Conservation (phyloP, 1,140 invertebrate genomes). For the Coenobita brevimanus region DNA sequence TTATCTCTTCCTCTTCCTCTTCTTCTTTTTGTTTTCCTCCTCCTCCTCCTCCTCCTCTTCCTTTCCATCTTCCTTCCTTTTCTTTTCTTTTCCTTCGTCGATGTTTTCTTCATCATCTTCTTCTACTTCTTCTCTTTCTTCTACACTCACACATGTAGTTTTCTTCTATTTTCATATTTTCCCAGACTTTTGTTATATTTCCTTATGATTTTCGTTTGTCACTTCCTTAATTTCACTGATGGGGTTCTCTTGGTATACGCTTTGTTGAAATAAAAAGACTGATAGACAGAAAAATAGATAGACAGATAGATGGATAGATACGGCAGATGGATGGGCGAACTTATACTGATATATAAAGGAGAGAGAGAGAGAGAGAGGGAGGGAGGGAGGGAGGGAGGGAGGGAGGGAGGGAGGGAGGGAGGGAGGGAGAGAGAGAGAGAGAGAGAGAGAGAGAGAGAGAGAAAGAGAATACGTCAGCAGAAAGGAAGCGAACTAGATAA, state of each 20-base stretch:
- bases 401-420: neutral
- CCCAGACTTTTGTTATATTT: too few relatives aligned
- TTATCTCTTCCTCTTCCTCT: too few relatives aligned
- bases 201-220: too few relatives aligned
- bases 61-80: neutral
- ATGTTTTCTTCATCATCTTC: neutral
- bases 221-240: too few relatives aligned
- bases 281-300: too few relatives aligned
- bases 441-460: constrained; percentile 14
- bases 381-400: neutral
- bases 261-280: neutral
- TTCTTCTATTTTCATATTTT: too few relatives aligned
- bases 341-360: neutral
- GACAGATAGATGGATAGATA: too few relatives aligned
- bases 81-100: neutral
- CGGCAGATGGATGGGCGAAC: neutral
- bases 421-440: constrained; percentile 1
- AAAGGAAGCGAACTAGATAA: too few relatives aligned
- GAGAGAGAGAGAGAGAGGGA: neutral
- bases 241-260: too few relatives aligned
- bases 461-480: neutral
- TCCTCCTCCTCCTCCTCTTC: neutral
- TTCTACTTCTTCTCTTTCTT: neutral
- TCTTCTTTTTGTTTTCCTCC: too few relatives aligned
- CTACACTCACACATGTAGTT: neutral